Base-by-base conservation (phyloP, 2,797 vertebrate genomes). In the Capromys pilorides region DNA sequence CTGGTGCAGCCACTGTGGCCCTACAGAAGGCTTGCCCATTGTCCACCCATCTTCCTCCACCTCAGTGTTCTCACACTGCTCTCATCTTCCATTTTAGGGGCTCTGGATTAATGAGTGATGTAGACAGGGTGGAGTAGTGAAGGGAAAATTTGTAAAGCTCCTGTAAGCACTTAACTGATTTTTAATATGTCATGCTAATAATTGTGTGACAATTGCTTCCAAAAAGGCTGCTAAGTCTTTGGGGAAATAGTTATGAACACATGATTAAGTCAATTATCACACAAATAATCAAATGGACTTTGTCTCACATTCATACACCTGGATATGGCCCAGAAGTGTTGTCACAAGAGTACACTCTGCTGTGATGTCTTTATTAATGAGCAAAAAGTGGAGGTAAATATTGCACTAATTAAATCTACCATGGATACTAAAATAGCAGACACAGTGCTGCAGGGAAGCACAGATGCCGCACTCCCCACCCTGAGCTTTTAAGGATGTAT, bases 291-390 rank as follows among this genome's bases (percentile, higher is more conserved):
- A 86, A 88, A 84, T 18, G 33, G 51, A 41, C 89, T 88, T 87
- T 59, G 77, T 89, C 57, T 83, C 93, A 66, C 66, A 54, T 84
- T 95, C 67, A 81, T 33, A 77, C 78, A 95, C 82, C 85, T 92
- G 94, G 67, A 67, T 91, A 0, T 49, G 78, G 87, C 81, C 90
- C 77, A 13, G 84, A 64, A 75, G 79, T 21, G 39, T 14, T 93
- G 67, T 91, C 59, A 88, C 0, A 0, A 36, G 89, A 87, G 57
- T 45, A 16, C 88, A 66, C 77, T 77, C n/a, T 49, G 39, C 92
- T 57, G 13, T 91, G 94, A 84, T 80, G 62, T 85, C 94, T 97
- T 96, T 90, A 96, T 96, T 96, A 96, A 97, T 94, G 89, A 95
- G 89, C 78, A 80, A 54, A 78, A 95, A 80, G 84, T 57, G 71